Base-by-base conservation (phyloP, 2,888 invertebrate genomes). In the Drosophila lacicola region DNA sequence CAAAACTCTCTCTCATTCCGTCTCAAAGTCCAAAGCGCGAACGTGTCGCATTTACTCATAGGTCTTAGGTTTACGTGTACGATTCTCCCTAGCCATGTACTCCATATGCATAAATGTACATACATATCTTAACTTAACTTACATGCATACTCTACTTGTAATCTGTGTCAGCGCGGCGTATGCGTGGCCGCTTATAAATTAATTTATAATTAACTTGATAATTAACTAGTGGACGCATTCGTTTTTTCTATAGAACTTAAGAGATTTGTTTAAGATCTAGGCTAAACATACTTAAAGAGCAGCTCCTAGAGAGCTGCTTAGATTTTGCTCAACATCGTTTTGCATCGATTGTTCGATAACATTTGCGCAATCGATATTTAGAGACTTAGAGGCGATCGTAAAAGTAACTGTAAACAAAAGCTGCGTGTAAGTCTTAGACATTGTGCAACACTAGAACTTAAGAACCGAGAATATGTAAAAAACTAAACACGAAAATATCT, bases 11-110 rank as follows among this genome's bases (percentile, higher is more conserved):
- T 77, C 68, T 85, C 80, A 84, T 83, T 82, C 83, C 83, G 83
- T 83, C 83, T 83, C 25, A 85, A 87, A 60, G 88, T 88, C 88
- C 83, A 83, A 83, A 77, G 77, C 78, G 70, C 74, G 79, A 64
- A 64, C 5, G 21, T 51, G 55, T 78, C 76, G 76, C 78, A 75
- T 56, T 68, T 61, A 75, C 47, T 79, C 66, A 62, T 88, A 83
- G 85, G 88, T 70, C 53, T 60, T 83, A 85, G 82, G 88, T 69
- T 85, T 64, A 81, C 65, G 71, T 83, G 62, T 78, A 78, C 62
- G 74, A 68, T 29, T 68, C 57, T 74, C 66, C 70, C 76, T 82
- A 87, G 82, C 54, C 62, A 85, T 85, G 68, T 81, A 82, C 63
- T 67, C 21, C 50, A 69, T 70, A 49, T 39, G 50, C 34, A 63